phyloP scores from a whole-genome alignment of 2,888 invertebrate genomes.

The Trichopoda pennipes region DNA sequence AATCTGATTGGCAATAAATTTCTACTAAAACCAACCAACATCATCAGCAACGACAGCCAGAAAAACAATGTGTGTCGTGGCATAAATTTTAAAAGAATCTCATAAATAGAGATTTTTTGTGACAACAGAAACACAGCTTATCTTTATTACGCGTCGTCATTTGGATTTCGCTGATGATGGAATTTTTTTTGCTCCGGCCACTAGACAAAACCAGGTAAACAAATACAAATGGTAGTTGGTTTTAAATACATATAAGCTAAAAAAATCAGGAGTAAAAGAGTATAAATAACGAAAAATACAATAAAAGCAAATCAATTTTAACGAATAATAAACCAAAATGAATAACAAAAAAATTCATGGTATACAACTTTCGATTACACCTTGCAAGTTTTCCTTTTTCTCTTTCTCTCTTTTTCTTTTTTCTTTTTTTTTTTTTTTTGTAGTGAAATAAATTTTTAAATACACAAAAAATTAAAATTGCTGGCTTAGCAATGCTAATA shows the following conservation, averaged over 20 bases:
- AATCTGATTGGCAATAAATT: conserved; percentile 66
- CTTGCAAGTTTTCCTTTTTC: no score
- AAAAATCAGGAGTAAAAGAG: conserved; percentile 19
- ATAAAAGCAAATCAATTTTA: conserved; percentile 47
- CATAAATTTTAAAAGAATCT: conserved; percentile 68
- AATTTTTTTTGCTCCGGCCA: conserved; percentile 48
- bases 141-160: conserved; percentile 71
- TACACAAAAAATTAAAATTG: conserved; percentile 37
- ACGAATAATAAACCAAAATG: conserved; percentile 35
- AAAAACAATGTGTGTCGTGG: conserved; percentile 54
- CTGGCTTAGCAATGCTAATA: conserved; percentile 51
- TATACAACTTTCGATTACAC: conserved; percentile 53
- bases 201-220: conserved; percentile 38
- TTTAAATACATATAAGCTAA: conserved; percentile 51
- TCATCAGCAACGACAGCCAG: conserved; percentile 48
- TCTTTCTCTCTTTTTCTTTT: no score
- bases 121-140: conserved; percentile 69
- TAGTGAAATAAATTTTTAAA: conserved; percentile 38
- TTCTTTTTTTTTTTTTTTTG: background rate
- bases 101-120: conserved; percentile 70
- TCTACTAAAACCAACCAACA: conserved; percentile 49
- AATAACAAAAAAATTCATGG: conserved; percentile 9
- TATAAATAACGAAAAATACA: conserved; percentile 22
- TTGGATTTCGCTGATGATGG: conserved; percentile 71
- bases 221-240: conserved; percentile 48